phyloP scores from a whole-genome alignment of 2,797 vertebrate genomes.

The Squalus acanthias region DNA sequence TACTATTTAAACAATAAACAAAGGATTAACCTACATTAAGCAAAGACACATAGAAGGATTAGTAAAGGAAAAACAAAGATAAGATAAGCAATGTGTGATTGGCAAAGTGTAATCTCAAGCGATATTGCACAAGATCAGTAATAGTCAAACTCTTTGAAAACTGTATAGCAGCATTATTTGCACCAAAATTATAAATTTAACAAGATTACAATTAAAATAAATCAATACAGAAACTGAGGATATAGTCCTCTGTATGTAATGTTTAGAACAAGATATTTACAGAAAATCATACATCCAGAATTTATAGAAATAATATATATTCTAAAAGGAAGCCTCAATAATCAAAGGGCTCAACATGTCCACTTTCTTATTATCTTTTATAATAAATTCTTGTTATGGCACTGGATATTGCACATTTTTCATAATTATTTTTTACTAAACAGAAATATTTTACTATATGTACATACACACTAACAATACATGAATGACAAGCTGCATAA shows the following conservation, averaged over 20 bases:
- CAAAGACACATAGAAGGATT: background rate
- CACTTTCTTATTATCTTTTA: no score
- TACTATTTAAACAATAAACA: conserved; percentile 20
- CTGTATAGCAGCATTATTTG: background rate
- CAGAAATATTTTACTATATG: background rate
- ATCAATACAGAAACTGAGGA: background rate
- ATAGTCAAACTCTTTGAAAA: background rate
- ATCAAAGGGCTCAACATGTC: no score
- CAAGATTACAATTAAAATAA: background rate
- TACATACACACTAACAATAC: background rate
- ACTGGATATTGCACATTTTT: background rate
- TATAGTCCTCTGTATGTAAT: background rate
- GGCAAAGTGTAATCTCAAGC: background rate
- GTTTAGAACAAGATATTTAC: background rate
- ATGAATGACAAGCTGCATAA: background rate
- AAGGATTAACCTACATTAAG: conserved; percentile 3
- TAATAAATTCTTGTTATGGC: no score
- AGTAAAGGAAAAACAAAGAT: background rate
- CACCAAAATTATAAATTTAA: background rate
- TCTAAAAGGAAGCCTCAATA: no score
- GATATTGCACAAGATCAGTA: conserved; percentile 15
- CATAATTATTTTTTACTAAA: background rate
- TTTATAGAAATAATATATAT: background rate
- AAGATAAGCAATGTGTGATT: conserved; percentile 8
- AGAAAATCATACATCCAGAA: background rate